phyloP scores from a whole-genome alignment of 2,113 vertebrate genomes.

The Bombycilla garrulus region DNA sequence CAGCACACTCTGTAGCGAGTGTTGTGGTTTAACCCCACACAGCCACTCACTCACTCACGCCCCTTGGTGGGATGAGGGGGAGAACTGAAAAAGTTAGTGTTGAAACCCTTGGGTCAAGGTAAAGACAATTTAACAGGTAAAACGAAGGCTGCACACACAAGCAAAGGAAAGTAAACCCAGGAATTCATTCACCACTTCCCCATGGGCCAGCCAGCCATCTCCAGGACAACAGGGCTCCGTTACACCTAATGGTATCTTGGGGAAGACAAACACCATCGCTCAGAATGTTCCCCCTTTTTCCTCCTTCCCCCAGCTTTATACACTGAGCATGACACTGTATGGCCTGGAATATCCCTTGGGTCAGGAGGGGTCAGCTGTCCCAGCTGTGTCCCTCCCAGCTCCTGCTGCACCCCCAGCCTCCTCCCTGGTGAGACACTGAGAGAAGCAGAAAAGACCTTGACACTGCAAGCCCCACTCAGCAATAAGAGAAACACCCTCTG shows the following conservation, averaged over 20 bases:
- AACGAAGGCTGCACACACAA: background rate
- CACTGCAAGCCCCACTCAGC: background rate
- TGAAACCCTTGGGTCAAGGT: background rate
- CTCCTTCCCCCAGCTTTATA: background rate
- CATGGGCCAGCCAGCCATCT: background rate
- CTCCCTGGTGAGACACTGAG: fast-evolving
- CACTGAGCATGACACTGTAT: background rate
- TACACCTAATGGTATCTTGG: fast-evolving
- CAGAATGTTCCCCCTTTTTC: background rate
- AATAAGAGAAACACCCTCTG: background rate
- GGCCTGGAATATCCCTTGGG: background rate
- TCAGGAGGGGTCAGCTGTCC: background rate
- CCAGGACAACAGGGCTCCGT: background rate
- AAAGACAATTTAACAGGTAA: background rate
- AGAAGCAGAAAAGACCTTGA: background rate
- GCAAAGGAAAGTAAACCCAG: background rate
- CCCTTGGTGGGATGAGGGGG: background rate
- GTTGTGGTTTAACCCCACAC: background rate
- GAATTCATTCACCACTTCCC: background rate
- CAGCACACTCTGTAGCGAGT: background rate
- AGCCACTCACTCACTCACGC: background rate
- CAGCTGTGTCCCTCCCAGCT: background rate
- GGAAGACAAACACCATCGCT: background rate
- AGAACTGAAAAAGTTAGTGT: background rate
- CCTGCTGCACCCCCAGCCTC: background rate